Evolutionary conservation across 2,113 vertebrate genomes (phyloP), one percentile per base, ranked within the genome.

Genomic region (Recurvirostra avosetta): DNA sequence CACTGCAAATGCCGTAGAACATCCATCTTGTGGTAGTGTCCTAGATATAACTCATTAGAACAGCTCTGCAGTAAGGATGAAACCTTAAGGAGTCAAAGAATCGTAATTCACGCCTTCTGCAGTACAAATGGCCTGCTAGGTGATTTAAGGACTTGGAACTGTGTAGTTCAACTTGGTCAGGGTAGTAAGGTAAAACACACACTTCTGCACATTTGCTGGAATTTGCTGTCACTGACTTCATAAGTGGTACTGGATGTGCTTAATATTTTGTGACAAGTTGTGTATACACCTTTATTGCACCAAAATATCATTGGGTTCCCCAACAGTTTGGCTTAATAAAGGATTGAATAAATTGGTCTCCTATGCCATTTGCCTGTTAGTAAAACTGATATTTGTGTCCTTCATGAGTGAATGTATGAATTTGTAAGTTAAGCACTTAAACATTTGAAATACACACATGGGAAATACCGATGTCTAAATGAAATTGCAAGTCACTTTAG

Each of bases 51-150:
- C 59, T 96, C 91, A 93, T 91, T 19, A n/a, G 82, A 91, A 94
- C 85, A 97, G 49, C 59, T 36, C 78, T 91, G 81, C 90, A 92
- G 70, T 66, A 90, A 95, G 75, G 85, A 95, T 96, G 94, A 92
- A 98, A 97, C 94, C 93, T 96, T 94, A 97, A 92, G 71, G 94
- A 97, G 61, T 75, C 95, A 71, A 71, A 92, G 86, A 94, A 93
- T 49, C 63, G 21, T 97, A 97, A 97, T 53, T 97, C 94, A 97
- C 27, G 27, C 73, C 75, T 94, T 95, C 43, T 95, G 63, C 32
- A 71, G 77, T 94, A 90, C 89, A 97, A 96, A 94, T 71, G 80
- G 52, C 66, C 56, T 62, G 59, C 75, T 53, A 91, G 86, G 49
- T 97, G 96, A 97, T 97, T 96, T 96, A 97, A 94, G 92, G 82